Conservation (phyloP, 2,797 vertebrate genomes). For the Acrocephalus scirpaceus region DNA sequence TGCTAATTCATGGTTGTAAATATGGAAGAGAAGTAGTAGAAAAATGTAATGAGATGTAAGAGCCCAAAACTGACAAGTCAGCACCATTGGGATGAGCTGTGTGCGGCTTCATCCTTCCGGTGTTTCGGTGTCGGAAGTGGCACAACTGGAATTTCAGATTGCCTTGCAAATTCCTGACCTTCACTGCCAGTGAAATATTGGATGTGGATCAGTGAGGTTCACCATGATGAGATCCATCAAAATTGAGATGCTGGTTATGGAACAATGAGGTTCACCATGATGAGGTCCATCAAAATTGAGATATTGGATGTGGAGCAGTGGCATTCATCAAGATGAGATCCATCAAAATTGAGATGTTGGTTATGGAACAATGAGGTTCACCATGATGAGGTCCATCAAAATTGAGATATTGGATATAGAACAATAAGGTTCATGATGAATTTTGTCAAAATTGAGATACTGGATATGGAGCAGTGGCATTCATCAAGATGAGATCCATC, state of each 20-base stretch:
- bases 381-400: neutral
- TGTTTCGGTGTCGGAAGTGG: fast-evolving
- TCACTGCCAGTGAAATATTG: neutral
- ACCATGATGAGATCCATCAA: neutral
- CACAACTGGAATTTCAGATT: neutral
- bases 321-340: neutral
- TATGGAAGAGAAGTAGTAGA: neutral
- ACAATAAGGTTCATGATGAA: too few relatives aligned
- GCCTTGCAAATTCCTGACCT: neutral
- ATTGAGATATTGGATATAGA: neutral
- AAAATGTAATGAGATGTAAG: neutral
- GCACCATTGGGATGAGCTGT: neutral
- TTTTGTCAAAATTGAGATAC: neutral
- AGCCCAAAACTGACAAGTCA: neutral
- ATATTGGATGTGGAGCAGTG: neutral
- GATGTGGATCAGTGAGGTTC: neutral
- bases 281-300: neutral
- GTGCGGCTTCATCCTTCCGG: fast-evolving
- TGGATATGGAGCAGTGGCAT: neutral
- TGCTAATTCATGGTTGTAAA: slow-evolving; percentile 5
- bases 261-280: fast-evolving
- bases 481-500: too few relatives aligned
- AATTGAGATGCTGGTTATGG: neutral
- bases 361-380: neutral
- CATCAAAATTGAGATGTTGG: neutral